Evolutionary conservation across 2,888 invertebrate genomes (phyloP), one percentile per base, ranked within the genome.

Genomic region (Carpatolechia fugitivella): DNA sequence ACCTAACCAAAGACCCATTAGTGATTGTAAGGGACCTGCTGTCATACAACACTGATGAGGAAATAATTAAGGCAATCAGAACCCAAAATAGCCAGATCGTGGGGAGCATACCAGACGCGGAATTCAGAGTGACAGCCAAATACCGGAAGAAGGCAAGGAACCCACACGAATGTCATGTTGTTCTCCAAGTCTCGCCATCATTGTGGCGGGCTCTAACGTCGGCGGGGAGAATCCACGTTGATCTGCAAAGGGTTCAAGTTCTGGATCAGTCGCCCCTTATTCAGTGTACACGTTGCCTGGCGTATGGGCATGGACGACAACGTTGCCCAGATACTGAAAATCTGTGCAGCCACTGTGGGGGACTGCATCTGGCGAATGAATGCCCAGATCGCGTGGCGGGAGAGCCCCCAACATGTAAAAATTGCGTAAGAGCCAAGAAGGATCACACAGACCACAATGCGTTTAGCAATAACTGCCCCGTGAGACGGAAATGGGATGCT

Each of bases 1-100:
- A n/a, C n/a, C n/a, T n/a, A n/a, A n/a, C n/a, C n/a, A 57, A 52
- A 14, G 54, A 61, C 20, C 58, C 61, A 0, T 38, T 61, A 0
- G 10, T 61, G 1, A 36, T 59, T 1, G 8, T 61, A 0, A 54
- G 24, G 16, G 36, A 46, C 10, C 57, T 59, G 0, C 33, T 59
- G 0, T 16, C 13, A 3, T 11, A 18, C 0, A 33, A 56, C 24
- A 48, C 41, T 0, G 53, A 56, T 11, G 56, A 61, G 1, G 55
- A 59, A 0, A 4, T 61, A 0, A 3, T 52, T 3, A 38, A 52
- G 1, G 56, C 59, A 0, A 8, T 60, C 0, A 50, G 14, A 24
- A 56, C 38, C 0, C 56, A 60, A 16, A 62, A 62, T 14, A 3
- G 33, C n/a, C n/a, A 48, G 2, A 1, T 56, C 0, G 14, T 54